Evolutionary conservation across 2,113 vertebrate species (phyloP).

Genomic region (Prunella himalayana): DNA sequence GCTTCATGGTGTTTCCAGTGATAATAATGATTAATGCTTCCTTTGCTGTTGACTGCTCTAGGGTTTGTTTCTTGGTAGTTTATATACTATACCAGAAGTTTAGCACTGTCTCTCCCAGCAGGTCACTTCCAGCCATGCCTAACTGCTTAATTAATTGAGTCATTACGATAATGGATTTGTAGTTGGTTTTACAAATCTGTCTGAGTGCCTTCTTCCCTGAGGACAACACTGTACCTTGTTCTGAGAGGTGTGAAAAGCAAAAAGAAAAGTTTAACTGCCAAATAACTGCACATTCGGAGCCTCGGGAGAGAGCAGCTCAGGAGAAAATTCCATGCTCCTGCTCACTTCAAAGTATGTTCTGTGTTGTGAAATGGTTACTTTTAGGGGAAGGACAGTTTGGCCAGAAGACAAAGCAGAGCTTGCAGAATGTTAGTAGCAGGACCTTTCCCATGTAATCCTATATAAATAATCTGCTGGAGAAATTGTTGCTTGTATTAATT

Average conservation of each 20-base stretch:
- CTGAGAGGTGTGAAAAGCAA: not conserved
- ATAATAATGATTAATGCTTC: not conserved
- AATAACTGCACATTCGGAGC: not conserved
- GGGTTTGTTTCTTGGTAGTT: not conserved
- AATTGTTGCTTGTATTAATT: not conserved
- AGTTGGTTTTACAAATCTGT: not conserved
- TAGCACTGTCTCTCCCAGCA: not conserved
- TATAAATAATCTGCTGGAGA: not conserved
- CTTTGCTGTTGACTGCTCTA: not conserved
- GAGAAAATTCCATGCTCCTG: not conserved
- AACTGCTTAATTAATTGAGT: conserved; percentile 22
- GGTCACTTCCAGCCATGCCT: not conserved
- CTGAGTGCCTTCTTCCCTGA: not conserved
- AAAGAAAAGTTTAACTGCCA: not conserved
- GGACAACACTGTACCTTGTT: not conserved
- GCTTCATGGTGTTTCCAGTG: not conserved
- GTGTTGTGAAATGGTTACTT: not conserved
- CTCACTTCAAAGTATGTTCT: not conserved
- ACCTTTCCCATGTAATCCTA: not conserved
- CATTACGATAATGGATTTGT: not conserved
- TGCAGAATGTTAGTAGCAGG: not conserved
- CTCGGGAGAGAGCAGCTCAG: not conserved
- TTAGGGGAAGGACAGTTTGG: not conserved
- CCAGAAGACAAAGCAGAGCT: not conserved
- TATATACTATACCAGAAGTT: not conserved